Conservation (phyloP, 2,113 vertebrate genomes). For the Corvus moneduloides region DNA sequence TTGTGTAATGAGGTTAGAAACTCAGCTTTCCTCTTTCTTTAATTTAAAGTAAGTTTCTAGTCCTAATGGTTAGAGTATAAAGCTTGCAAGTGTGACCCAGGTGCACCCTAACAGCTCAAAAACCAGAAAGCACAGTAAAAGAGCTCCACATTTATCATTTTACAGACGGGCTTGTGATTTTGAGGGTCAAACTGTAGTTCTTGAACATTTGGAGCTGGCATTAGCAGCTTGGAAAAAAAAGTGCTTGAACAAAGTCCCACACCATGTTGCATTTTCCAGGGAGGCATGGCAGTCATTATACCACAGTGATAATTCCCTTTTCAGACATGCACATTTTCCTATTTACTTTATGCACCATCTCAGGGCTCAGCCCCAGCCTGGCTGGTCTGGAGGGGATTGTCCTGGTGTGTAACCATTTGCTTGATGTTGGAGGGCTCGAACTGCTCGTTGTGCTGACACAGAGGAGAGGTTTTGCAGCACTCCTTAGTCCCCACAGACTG, state of each 20-base stretch:
- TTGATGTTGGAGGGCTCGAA: neutral
- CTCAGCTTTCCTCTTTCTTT: slow-evolving; percentile 51
- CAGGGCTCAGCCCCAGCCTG: neutral
- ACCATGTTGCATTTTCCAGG: slow-evolving; percentile 4
- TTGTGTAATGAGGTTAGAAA: slow-evolving; percentile 62
- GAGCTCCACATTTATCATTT: slow-evolving; percentile 3
- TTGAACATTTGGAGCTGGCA: slow-evolving; percentile 31
- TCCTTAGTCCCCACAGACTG: neutral
- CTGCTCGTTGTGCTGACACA: neutral
- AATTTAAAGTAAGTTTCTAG: slow-evolving; percentile 42
- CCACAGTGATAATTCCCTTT: neutral
- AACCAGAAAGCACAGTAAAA: slow-evolving; percentile 33
- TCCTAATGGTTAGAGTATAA: slow-evolving; percentile 50
- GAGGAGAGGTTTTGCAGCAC: neutral
- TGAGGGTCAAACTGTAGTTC: slow-evolving; percentile 33
- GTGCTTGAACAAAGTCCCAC: neutral
- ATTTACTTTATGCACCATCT: neutral
- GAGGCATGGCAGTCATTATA: neutral
- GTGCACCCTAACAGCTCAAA: slow-evolving; percentile 34
- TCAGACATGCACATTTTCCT: neutral
- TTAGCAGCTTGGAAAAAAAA: neutral
- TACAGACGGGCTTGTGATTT: slow-evolving; percentile 17
- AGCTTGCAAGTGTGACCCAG: slow-evolving; percentile 57
- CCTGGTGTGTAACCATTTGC: neutral
- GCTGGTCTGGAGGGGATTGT: neutral